Evolutionary conservation across 2,888 invertebrate species (phyloP).

Genomic region (Phragmatobia fuliginosa): DNA sequence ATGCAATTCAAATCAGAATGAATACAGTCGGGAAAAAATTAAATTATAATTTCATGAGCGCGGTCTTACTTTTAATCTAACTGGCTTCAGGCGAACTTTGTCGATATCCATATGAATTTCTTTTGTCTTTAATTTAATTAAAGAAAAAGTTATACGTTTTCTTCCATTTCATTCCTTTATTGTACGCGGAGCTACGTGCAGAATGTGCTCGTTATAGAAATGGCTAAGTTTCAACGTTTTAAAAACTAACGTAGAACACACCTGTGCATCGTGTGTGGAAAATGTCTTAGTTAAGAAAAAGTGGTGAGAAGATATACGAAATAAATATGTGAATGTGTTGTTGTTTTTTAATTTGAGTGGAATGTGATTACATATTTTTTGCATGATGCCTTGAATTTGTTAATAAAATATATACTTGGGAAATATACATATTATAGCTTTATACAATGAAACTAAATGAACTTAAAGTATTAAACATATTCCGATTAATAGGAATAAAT

Average conservation of each 20-base stretch:
- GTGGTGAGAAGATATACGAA: background rate
- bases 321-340: background rate
- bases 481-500: too few species aligned
- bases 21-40: constrained; percentile 71
- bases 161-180: constrained; percentile 17
- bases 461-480: too few species aligned
- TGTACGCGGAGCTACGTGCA: constrained; percentile 17
- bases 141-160: constrained; percentile 41
- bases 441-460: too few species aligned
- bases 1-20: constrained; percentile 58
- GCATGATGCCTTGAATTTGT: too few species aligned
- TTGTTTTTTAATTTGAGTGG: background rate
- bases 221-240: constrained; percentile 16
- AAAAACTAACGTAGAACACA: constrained; percentile 24
- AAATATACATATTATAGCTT: too few species aligned
- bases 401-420: too few species aligned
- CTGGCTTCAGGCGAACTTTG: constrained; percentile 54
- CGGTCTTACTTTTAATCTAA: constrained; percentile 75
- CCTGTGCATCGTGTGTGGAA: background rate
- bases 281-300: background rate
- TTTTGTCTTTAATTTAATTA: constrained; percentile 51
- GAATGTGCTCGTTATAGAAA: constrained; percentile 18
- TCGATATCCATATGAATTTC: constrained; percentile 60
- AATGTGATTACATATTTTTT: too few species aligned
- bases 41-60: constrained; percentile 84